These are phyloP conservation scores for Tragelaphus buxtoni DNA, from an alignment of 2,113 vertebrate genomes.

Conservation along the genomic window DNA sequence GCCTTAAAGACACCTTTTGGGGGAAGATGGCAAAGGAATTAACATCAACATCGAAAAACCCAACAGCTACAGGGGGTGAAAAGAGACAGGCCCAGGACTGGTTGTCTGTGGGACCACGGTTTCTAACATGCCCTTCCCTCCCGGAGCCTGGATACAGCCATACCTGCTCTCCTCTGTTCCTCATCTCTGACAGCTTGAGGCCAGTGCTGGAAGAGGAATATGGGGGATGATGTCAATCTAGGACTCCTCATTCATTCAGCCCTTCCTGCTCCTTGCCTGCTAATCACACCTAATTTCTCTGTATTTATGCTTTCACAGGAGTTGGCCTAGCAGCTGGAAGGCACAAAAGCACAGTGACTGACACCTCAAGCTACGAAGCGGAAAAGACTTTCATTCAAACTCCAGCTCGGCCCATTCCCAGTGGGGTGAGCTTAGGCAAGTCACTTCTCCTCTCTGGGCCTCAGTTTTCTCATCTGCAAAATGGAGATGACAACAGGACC, in stretches of 20 bases:
- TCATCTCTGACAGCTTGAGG: not conserved
- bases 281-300: not conserved
- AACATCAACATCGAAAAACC: not conserved
- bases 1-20: not conserved
- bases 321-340: not conserved
- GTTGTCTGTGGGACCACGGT: not conserved
- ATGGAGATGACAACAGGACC: not conserved
- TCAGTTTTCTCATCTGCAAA: not conserved
- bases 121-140: not conserved
- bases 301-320: not conserved
- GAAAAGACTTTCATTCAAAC: not conserved
- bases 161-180: not conserved
- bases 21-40: not conserved
- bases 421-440: not conserved
- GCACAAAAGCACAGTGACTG: not conserved
- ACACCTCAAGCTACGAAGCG: fast-evolving
- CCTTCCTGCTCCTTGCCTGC: not conserved
- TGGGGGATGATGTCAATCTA: too few species aligned
- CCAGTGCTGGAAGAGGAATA: not conserved
- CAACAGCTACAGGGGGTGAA: not conserved
- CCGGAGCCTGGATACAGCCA: not conserved
- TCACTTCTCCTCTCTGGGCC: not conserved
- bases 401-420: not conserved
- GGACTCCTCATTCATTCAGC: not conserved
- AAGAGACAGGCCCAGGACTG: not conserved